Evolutionary conservation across 2,888 invertebrate genomes (phyloP), one percentile per base, ranked within the genome.

Genomic region (Apodemia zela): DNA sequence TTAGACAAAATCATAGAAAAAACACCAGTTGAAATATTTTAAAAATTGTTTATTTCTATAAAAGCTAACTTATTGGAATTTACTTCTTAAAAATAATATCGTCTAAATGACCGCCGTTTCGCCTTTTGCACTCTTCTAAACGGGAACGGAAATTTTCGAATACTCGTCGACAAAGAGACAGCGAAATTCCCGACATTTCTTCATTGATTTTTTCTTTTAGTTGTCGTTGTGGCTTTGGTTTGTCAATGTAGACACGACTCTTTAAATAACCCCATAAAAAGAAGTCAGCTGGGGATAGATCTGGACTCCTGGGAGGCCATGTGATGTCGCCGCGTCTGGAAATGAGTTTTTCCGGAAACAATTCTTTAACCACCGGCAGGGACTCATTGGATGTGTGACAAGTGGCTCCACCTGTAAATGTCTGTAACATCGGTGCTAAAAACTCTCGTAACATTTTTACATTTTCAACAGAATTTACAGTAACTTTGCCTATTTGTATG

Each of bases 241-340:
- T 64, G 68, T 63, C 45, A 45, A 54, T 63, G 65, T 68, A 70
- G 59, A 71, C 67, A 62, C 62, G 60, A 62, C 60, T 61, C 49
- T 65, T 67, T 35, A 68, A 60, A 65, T 65, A 66, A 57, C 60
- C 62, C 64, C 63, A 65, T 49, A 67, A 62, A 62, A 67, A 67
- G 54, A 68, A 65, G 45, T 67, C 67, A 29, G 59, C 61, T 62
- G 25, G 70, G 62, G 35, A 57, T 33, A 68, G 47, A 69, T 68
- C 70, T 54, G 71, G 67, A 63, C 71, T 71, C 54, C 71, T 68
- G 51, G 67, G 69, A 58, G 69, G 69, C 69, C 69, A 70, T 59
- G 65, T 65, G 63, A 69, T 71, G 60, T 71, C 66, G 38, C 68
- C 68, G 62, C 67, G 51, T 51, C 65, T 63, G 62, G 66, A 66